These are phyloP conservation scores for Petrocephalus sullivani DNA, from an alignment of 2,797 vertebrate genomes.

Conservation along the genomic window DNA sequence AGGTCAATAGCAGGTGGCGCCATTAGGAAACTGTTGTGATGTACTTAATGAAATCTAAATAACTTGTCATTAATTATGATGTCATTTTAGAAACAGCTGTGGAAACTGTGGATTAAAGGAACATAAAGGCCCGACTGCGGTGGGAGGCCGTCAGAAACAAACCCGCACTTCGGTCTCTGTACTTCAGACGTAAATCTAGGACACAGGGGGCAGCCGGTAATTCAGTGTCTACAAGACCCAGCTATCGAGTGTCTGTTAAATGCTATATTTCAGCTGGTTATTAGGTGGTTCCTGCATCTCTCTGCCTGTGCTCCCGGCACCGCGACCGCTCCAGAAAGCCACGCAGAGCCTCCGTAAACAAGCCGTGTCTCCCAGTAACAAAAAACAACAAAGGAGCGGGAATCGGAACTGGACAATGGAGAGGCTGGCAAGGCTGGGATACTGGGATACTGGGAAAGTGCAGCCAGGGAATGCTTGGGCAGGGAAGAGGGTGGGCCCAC, in stretches of 20 bases:
- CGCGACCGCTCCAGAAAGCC: background rate
- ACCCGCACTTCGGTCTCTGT: background rate
- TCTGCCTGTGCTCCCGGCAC: background rate
- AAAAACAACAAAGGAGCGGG: background rate
- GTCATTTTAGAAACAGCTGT: background rate
- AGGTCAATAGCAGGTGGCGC: background rate
- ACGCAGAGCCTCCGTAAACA: constrained; percentile 8
- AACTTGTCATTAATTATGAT: constrained; percentile 3
- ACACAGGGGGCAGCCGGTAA: background rate
- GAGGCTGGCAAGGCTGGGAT: background rate
- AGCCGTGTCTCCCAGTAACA: background rate
- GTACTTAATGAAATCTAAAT: background rate
- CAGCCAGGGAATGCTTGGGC: background rate
- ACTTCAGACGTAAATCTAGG: background rate
- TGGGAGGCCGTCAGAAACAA: background rate
- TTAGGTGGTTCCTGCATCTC: background rate
- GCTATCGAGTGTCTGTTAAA: background rate
- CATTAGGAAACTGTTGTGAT: background rate
- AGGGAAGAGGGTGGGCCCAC: background rate
- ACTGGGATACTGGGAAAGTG: background rate
- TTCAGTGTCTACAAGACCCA: background rate
- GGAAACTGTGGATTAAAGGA: background rate
- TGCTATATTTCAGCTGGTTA: background rate
- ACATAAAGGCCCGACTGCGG: background rate
- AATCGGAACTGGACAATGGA: background rate